Base-by-base conservation (phyloP, 2,888 invertebrate species). In the Parapristionchus giblindavisi region DNA sequence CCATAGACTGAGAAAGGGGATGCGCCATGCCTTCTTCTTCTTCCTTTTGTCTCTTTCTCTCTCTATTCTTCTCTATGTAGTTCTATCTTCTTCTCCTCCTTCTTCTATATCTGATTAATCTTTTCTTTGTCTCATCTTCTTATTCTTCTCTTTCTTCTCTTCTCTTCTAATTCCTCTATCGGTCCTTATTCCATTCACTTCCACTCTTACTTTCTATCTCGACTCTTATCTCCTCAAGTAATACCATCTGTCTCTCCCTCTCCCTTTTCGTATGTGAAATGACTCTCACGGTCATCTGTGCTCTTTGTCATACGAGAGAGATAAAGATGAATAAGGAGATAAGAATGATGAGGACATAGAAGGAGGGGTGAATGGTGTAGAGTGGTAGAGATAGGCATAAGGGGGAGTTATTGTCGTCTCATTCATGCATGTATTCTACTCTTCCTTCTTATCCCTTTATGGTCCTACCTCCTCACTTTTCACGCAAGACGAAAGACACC, bases 181-280 rank as follows among this genome's bases (percentile, higher is more conserved):
- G 21, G 36, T 61, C 24, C 58, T 34, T 36, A 34, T 58, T 38
- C 36, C n/a, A 38, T 61, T 61, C 61, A 61, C 61, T 61, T 40
- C 40, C 61, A 61, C 14, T 61, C 32, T 61, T 38, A 36, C 36
- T 36, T 61, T 61, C 24, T 38, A 17, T 61, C 24, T 61, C 38
- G 36, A 61, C 40, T 36, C 40, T 63, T n/a, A 43, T 48, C 29
- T 34, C 24, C 54, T n/a, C 54, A 6, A 8, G 17, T 5, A 34
- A 48, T 43, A 65, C 65, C 48, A 43, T 48, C 8, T 24, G 38
- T 61, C 27, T 8, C 27, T 24, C 34, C 34, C 58, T 34, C 14
- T n/a, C 58, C 32, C 21, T 32, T 1, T 38, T 24, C 38, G 2
- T 32, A 8, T 32, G 32, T 17, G 43, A 14, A 8, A 14, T 17